Evolutionary conservation across 2,888 invertebrate species (phyloP).

Genomic region (Ametastegia equiseti): DNA sequence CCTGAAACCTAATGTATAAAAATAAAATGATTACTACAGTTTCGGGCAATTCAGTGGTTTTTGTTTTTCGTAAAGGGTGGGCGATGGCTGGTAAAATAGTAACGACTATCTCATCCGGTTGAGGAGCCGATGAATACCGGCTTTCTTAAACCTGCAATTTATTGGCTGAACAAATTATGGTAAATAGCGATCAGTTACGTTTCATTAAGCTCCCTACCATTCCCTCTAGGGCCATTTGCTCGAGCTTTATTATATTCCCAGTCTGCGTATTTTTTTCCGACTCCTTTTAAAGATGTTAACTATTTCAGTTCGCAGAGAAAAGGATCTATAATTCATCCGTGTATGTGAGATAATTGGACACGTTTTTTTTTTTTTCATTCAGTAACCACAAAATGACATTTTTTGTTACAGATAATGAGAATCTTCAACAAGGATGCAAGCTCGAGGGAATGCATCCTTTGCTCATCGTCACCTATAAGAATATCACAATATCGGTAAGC

Average conservation of each 20-base stretch:
- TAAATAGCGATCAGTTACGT: constrained; percentile 22
- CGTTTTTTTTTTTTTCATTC: neutral
- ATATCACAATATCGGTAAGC: constrained; percentile 74
- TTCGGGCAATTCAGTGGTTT: neutral
- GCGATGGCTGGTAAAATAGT: neutral
- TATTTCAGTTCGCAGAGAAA: too few species aligned
- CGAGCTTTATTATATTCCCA: constrained; percentile 15
- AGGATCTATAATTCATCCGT: too few species aligned
- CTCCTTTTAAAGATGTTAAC: too few species aligned
- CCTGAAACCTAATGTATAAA: too few species aligned
- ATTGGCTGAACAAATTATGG: constrained; percentile 23
- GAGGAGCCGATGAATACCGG: neutral
- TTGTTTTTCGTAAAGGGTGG: neutral
- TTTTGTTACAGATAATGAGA: constrained; percentile 69
- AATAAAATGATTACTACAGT: too few species aligned
- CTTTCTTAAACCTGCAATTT: constrained; percentile 21
- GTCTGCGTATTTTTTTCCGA: neutral
- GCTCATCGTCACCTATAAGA: constrained; percentile 75
- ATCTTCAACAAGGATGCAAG: constrained; percentile 71
- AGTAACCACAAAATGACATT: constrained; percentile 8
- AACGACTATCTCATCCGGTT: neutral
- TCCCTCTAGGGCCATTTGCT: constrained; percentile 2
- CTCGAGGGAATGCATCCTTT: constrained; percentile 75
- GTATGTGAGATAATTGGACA: too few species aligned
- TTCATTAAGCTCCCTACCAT: constrained; percentile 25